phyloP scores from a whole-genome alignment of 2,888 invertebrate genomes.

The Hemicrepidius hirtus region DNA sequence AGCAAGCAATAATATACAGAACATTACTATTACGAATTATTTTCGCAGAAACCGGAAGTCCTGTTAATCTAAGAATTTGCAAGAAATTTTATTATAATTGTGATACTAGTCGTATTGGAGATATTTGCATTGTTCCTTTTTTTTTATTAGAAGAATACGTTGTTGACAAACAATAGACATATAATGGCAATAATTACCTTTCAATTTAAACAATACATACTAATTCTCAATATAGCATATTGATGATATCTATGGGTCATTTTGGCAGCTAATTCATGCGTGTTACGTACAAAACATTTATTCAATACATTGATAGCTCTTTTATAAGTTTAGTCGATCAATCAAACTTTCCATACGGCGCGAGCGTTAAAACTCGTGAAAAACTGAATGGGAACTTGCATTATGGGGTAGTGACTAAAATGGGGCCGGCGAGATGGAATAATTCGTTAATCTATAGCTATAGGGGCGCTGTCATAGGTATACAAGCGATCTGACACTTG shows the following conservation, averaged over 20 bases:
- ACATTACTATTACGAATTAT: too few relatives aligned
- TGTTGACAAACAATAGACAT: background rate
- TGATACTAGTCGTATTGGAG: too few relatives aligned
- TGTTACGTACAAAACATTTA: constrained; percentile 66
- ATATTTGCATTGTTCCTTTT: too few relatives aligned
- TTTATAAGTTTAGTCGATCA: constrained; percentile 67
- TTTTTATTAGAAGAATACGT: background rate
- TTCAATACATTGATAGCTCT: constrained; percentile 68
- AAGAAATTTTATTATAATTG: too few relatives aligned
- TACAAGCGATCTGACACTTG: constrained; percentile 65
- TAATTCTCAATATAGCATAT: constrained; percentile 65
- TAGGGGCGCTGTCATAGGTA: constrained; percentile 65
- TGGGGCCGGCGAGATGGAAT: constrained; percentile 68
- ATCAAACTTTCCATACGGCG: constrained; percentile 61
- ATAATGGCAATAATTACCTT: constrained; percentile 50
- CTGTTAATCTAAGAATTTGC: too few relatives aligned
- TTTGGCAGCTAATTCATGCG: constrained; percentile 67
- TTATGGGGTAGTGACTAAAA: constrained; percentile 63
- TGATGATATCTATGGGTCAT: constrained; percentile 64
- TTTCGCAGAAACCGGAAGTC: too few relatives aligned
- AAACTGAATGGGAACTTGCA: constrained; percentile 49
- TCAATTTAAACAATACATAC: constrained; percentile 61
- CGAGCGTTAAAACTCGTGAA: constrained; percentile 44
- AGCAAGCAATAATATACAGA: background rate
- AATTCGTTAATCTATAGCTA: constrained; percentile 70